Evolutionary conservation across 1,140 invertebrate genomes (phyloP), one percentile per base, ranked within the genome.

Genomic region (Heliconius melpomene): DNA sequence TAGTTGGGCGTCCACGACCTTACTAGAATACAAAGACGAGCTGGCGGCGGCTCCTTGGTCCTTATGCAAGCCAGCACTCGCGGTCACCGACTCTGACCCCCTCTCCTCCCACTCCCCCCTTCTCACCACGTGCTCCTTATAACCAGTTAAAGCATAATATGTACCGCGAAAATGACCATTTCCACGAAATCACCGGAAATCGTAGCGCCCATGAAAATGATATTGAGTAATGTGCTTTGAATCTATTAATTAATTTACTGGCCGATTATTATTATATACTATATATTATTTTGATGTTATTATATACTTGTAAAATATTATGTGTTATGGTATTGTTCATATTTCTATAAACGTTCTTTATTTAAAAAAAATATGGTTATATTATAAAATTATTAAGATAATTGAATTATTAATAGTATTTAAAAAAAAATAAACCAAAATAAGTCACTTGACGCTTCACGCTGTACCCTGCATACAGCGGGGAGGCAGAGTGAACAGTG

Each of bases 141-240:
- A 83, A 80, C 80, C 82, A 81, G 75, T 81, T 79, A 82, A 78
- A 85, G 83, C 85, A 89, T 88, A 88, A 83, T 74, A 66, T 78
- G 57, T 90, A 88, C 87, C 79, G 86, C 88, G 89, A 91, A 93
- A 92, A 91, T 91, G 86, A 85, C 72, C 87, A 91, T 93, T 93
- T 91, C 91, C 90, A 90, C 86, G 89, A 94, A 93, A 76, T 46
- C 73, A 88, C 89, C 89, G 90, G 88, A 92, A 88, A 88, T 90
- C 82, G 81, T 81, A 84, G 85, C 83, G 82, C 82, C 80, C 74
- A 77, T 85, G 77, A 84, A 89, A 88, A 88, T 88, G 84, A 83
- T 81, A 74, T 77, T 77, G 50, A 77, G 52, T 29, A 38, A 13
- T 72, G n/a, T 40, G 29, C 71, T 72, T 72, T 38, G 71, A 72